phyloP scores from a whole-genome alignment of 2,888 invertebrate genomes.

The Cephus spinipes region DNA sequence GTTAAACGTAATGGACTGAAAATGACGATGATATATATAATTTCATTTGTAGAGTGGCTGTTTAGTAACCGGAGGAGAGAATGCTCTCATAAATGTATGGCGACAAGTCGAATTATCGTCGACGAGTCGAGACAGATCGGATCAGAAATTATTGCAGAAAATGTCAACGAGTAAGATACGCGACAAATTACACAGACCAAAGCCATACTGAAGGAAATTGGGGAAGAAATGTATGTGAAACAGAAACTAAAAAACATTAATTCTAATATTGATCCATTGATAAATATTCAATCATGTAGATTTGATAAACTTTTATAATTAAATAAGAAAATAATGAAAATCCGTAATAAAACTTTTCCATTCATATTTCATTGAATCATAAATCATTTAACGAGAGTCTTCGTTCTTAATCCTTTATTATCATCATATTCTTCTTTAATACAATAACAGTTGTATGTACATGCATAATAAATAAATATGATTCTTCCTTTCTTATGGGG shows the following conservation, averaged over 20 bases:
- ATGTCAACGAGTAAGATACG: slow-evolving; percentile 49
- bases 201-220: slow-evolving; percentile 48
- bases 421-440: slow-evolving; percentile 57
- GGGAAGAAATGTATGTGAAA: no score
- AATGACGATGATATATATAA: background rate
- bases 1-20: no score
- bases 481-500: slow-evolving; percentile 49
- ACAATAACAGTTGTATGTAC: slow-evolving; percentile 63
- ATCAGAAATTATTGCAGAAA: slow-evolving; percentile 48
- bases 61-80: slow-evolving; percentile 80
- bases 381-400: slow-evolving; percentile 21
- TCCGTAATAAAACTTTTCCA: slow-evolving; percentile 16
- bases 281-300: no score
- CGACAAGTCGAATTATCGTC: slow-evolving; percentile 46
- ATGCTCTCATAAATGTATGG: slow-evolving; percentile 78
- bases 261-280: no score
- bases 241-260: no score
- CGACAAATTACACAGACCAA: slow-evolving; percentile 52
- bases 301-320: no score
- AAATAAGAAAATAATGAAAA: no score
- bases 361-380: slow-evolving; percentile 14
- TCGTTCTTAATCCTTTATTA: slow-evolving; percentile 25
- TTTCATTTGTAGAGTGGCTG: slow-evolving; percentile 69
- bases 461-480: slow-evolving; percentile 64
- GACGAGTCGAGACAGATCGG: slow-evolving; percentile 33